Conservation (phyloP, 2,113 vertebrate genomes). For the Nansenia antarctica region DNA sequence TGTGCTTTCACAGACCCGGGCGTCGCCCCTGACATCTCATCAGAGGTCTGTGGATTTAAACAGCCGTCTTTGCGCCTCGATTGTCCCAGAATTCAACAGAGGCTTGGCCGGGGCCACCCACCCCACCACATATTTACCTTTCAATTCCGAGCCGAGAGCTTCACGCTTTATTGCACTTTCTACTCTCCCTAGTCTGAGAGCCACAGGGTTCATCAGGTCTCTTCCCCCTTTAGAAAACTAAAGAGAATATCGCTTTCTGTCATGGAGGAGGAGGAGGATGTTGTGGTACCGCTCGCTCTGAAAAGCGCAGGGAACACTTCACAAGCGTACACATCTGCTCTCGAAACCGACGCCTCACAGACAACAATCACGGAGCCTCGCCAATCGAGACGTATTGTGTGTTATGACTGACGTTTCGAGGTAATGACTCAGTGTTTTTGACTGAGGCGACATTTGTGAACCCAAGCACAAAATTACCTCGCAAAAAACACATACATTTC, state of each 20-base stretch:
- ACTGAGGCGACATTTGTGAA: not conserved
- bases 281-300: not conserved
- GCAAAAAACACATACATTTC: no score
- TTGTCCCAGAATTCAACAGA: not conserved
- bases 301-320: not conserved
- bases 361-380: not conserved
- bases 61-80: not conserved
- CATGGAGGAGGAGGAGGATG: not conserved
- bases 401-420: not conserved
- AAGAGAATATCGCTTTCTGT: not conserved
- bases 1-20: not conserved
- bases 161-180: conserved; percentile 33
- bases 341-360: not conserved
- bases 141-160: conserved; percentile 29
- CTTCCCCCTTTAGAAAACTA: not conserved
- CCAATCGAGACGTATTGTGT: not conserved
- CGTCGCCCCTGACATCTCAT: not conserved
- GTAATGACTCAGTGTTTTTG: no score
- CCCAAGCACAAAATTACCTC: no score
- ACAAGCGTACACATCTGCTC: no score
- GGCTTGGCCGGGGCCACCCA: not conserved
- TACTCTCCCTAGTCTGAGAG: not conserved
- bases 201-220: not conserved
- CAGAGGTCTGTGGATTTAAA: not conserved
- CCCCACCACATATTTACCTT: conserved; percentile 21